Evolutionary conservation across 2,797 vertebrate genomes (phyloP).

Genomic region (Mormyrops boulengeri): DNA sequence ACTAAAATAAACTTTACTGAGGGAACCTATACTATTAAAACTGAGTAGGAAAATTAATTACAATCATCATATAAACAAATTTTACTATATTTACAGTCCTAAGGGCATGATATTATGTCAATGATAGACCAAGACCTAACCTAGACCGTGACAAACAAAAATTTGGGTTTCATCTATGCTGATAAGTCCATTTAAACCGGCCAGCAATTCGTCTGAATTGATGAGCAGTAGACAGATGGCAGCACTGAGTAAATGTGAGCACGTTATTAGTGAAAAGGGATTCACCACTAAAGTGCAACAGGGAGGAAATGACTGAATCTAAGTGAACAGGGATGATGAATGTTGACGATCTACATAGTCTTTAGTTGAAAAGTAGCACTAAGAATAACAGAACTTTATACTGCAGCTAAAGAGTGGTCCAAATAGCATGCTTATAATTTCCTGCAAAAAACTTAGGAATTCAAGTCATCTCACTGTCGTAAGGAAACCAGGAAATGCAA

Average conservation of each 20-base stretch:
- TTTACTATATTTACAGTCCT: not conserved
- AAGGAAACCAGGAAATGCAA: no score
- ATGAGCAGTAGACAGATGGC: not conserved
- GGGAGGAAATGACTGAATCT: not conserved
- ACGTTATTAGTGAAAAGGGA: not conserved
- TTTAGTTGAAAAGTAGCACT: not conserved
- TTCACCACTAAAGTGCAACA: not conserved
- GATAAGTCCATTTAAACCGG: not conserved
- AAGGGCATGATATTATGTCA: not conserved
- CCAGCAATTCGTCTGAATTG: not conserved
- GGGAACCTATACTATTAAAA: not conserved
- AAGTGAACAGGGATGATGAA: not conserved
- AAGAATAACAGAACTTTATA: not conserved
- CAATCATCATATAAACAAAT: not conserved
- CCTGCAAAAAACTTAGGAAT: not conserved
- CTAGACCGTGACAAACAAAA: not conserved
- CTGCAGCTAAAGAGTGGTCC: not conserved
- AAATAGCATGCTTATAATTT: not conserved
- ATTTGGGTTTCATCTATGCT: not conserved
- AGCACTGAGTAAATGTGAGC: not conserved
- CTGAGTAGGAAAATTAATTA: not conserved
- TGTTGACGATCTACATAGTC: not conserved
- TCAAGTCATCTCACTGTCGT: no score
- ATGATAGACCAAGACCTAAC: not conserved
- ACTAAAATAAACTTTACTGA: not conserved